A percentile compares a stretch with the other conserved stretches of the same genome.
Conservation (phyloP, 30 jellyfish, hydroid and myxozoan genomes). For the Cassiopea andromeda region DNA sequence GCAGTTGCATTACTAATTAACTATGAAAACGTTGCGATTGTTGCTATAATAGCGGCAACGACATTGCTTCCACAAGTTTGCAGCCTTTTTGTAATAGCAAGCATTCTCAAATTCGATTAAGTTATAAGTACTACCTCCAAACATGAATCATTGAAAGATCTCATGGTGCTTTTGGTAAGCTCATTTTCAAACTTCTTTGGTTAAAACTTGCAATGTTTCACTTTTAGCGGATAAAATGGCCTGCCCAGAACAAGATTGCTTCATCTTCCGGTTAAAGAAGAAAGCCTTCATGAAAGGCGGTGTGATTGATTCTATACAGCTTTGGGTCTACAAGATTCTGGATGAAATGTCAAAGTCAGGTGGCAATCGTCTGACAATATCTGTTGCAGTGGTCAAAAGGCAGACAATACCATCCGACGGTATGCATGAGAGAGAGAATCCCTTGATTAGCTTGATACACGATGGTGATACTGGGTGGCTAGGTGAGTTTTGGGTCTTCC, state of each 20-base stretch:
- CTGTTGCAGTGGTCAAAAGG: conserved; percentile 45
- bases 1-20: no score
- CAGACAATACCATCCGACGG: neutral
- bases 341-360: neutral
- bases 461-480: conserved; percentile 76
- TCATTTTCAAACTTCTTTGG: no score
- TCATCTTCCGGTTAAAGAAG: conserved; percentile 55
- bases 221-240: conserved; percentile 47
- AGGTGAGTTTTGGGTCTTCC: conserved; percentile 24
- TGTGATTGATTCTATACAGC: conserved; percentile 38
- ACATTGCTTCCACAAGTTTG: no score
- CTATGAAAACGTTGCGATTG: no score
- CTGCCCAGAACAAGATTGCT: conserved; percentile 75
- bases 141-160: no score
- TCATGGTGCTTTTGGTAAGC: no score
- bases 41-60: no score
- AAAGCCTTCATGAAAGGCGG: conserved; percentile 69
- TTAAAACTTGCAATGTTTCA: neutral
- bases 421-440: conserved; percentile 24
- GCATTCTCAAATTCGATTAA: no score
- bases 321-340: conserved; percentile 53
- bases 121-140: no score
- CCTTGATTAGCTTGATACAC: conserved; percentile 52
- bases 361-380: conserved; percentile 34
- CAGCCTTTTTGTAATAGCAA: no score